phyloP scores from a whole-genome alignment of 2,888 invertebrate genomes.

The Pachymerium ferrugineum region DNA sequence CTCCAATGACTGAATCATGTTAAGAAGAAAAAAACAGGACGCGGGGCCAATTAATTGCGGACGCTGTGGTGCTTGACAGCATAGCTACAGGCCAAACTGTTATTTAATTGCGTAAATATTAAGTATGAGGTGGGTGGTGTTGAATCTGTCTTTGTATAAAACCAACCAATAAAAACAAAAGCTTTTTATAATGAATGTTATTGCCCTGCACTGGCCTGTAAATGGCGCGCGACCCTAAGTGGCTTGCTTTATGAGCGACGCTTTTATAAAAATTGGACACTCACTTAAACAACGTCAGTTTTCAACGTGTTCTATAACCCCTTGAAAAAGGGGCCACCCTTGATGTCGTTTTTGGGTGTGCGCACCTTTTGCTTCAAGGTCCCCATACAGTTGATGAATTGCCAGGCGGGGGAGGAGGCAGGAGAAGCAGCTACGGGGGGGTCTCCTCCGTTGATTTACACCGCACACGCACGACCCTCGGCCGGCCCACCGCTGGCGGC shows the following conservation, averaged over 20 bases:
- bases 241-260: conserved; percentile 10
- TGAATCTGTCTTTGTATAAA: conserved; percentile 23
- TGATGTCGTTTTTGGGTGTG: conserved; percentile 19
- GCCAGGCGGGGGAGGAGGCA: conserved; percentile 24
- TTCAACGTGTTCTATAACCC: not conserved
- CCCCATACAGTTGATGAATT: conserved; percentile 13
- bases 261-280: conserved; percentile 1
- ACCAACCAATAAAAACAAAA: conserved; percentile 23
- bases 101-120: conserved; percentile 19
- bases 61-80: conserved; percentile 17
- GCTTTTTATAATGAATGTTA: conserved; percentile 27
- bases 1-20: not conserved
- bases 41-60: conserved; percentile 6
- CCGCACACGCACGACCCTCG: not conserved
- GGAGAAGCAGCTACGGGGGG: not conserved
- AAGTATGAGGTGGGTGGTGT: conserved; percentile 2
- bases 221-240: conserved; percentile 24
- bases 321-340: conserved; percentile 12
- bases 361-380: conserved; percentile 27
- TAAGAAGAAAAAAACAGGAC: conserved; percentile 23
- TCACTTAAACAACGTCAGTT: conserved; percentile 5
- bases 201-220: conserved; percentile 22
- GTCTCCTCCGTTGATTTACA: conserved; percentile 18
- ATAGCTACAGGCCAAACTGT: conserved; percentile 22
- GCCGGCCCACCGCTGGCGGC: conserved; percentile 22